Percentiles rank a stretch among this genome's conserved stretches.
phyloP scores from a whole-genome alignment of 2,797 vertebrate genomes.

The Cryptoblepharus egeriae region DNA sequence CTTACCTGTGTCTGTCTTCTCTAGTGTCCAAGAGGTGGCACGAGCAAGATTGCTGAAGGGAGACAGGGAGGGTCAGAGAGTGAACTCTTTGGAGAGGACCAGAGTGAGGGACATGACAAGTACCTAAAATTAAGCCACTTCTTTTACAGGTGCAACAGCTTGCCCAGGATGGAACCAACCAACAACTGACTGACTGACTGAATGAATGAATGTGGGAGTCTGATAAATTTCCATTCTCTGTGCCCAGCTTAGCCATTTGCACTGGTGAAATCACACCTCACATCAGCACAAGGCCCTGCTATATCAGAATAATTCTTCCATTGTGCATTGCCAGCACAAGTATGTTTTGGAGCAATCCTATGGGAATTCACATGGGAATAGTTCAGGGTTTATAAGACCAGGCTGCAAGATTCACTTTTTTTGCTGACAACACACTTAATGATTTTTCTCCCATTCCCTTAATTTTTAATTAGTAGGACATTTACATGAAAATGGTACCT shows the following conservation, averaged over 20 bases:
- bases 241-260: neutral
- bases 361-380: neutral
- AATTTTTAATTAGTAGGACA: constrained; percentile 67
- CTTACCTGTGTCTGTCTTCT: too few species aligned
- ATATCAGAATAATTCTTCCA: neutral
- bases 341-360: neutral
- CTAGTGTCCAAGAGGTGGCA: too few species aligned
- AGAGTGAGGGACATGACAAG: too few species aligned
- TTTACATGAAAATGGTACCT: constrained; percentile 70
- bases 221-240: too few species aligned
- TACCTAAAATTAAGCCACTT: neutral
- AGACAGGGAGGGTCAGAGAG: too few species aligned
- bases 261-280: neutral
- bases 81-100: too few species aligned
- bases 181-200: too few species aligned
- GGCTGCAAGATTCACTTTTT: constrained; percentile 6
- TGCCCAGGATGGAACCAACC: neutral
- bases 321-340: neutral
- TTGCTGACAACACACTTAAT: constrained; percentile 47
- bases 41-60: too few species aligned
- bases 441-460: constrained; percentile 41
- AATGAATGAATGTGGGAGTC: neutral
- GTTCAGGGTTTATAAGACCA: neutral
- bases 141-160: neutral
- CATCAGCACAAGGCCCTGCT: neutral